These are phyloP conservation scores for Labia minor DNA, from an alignment of 2,888 invertebrate genomes.

Conservation along the genomic window DNA sequence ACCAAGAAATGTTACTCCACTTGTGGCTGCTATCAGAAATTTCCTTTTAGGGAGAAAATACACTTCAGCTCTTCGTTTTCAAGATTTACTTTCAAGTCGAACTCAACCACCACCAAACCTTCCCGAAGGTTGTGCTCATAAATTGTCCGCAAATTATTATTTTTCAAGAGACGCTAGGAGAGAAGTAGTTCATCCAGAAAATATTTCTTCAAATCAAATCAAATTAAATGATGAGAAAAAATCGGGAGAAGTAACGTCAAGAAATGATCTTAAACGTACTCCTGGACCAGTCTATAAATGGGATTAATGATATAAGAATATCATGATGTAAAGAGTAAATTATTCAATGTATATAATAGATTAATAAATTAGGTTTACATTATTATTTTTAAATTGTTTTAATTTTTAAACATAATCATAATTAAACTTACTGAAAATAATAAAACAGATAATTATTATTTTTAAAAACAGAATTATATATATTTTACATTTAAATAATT, in stretches of 20 bases:
- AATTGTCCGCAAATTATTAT: slow-evolving; percentile 74
- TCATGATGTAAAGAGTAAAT: too few relatives aligned
- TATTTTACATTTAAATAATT: too few relatives aligned
- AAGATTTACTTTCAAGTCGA: slow-evolving; percentile 54
- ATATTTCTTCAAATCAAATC: slow-evolving; percentile 36
- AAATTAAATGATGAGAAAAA: slow-evolving; percentile 1
- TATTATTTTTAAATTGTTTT: too few relatives aligned
- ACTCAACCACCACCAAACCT: slow-evolving; percentile 71
- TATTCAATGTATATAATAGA: too few relatives aligned
- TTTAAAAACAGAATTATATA: too few relatives aligned
- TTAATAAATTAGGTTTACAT: too few relatives aligned
- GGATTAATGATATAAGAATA: slow-evolving; percentile 44
- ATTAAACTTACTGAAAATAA: too few relatives aligned
- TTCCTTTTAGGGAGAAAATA: slow-evolving; percentile 57
- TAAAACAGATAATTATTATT: too few relatives aligned
- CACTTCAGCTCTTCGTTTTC: slow-evolving; percentile 53
- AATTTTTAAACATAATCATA: too few relatives aligned
- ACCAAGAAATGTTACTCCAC: slow-evolving; percentile 53
- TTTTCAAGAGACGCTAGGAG: slow-evolving; percentile 70
- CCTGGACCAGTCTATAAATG: slow-evolving; percentile 48
- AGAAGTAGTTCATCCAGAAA: slow-evolving; percentile 57
- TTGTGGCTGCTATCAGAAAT: slow-evolving; percentile 49
- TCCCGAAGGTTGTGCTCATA: slow-evolving; percentile 72
- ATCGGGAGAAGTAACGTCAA: slow-evolving; percentile 27
- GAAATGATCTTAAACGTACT: slow-evolving; percentile 35